phyloP scores from a whole-genome alignment of 2,113 vertebrate species.

The Hippocampus guttulatus region DNA sequence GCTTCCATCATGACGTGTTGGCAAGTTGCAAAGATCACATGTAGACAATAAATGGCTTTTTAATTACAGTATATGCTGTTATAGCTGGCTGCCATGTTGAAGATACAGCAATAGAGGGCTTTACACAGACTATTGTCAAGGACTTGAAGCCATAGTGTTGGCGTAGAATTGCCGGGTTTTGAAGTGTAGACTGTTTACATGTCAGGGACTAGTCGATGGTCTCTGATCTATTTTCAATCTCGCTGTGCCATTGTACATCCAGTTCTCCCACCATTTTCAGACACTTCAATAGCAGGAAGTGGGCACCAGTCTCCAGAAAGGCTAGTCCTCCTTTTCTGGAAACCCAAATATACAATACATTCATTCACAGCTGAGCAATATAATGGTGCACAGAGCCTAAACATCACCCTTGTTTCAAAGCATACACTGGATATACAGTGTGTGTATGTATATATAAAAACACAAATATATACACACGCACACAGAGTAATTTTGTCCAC shows the following conservation, averaged over 20 bases:
- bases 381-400: background rate
- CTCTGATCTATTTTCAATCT: conserved; percentile 51
- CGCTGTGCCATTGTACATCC: conserved; percentile 55
- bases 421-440: background rate
- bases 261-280: conserved; percentile 63
- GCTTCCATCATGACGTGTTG: background rate
- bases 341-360: conserved; percentile 25
- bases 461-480: no score
- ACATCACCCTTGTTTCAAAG: background rate
- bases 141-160: conserved; percentile 7
- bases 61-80: background rate
- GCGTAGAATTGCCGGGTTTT: conserved; percentile 10
- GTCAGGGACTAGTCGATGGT: conserved; percentile 16
- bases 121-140: background rate
- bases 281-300: conserved; percentile 67
- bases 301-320: conserved; percentile 48
- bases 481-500: background rate
- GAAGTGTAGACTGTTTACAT: conserved; percentile 31
- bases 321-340: conserved; percentile 11
- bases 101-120: background rate
- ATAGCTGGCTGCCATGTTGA: background rate
- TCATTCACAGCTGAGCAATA: background rate
- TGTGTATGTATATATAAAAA: no score
- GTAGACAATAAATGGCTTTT: background rate
- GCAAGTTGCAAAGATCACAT: background rate